phyloP scores from a whole-genome alignment of 2,797 vertebrate genomes.

The Hydrophis major region DNA sequence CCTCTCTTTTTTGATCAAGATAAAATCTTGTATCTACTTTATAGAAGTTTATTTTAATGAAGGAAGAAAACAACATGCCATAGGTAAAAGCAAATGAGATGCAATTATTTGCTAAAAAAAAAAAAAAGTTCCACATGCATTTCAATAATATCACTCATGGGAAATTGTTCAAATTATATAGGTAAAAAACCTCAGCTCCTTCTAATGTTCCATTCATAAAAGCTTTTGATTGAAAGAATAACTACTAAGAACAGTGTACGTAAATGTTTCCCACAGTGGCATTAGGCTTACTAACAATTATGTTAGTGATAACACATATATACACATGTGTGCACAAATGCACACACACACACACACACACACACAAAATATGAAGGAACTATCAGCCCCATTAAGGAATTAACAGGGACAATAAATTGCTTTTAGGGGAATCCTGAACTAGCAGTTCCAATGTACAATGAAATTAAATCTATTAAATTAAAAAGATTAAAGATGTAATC shows the following conservation, averaged over 20 bases:
- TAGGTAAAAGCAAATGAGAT: neutral
- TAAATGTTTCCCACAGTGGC: neutral
- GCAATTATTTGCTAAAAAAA: neutral
- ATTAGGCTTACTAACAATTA: neutral
- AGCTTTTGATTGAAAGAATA: neutral
- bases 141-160: neutral
- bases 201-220: neutral
- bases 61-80: neutral
- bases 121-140: neutral
- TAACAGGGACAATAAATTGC: neutral
- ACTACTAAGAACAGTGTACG: neutral
- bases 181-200: neutral
- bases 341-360: neutral
- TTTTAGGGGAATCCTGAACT: neutral
- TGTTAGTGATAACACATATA: neutral
- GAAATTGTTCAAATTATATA: neutral
- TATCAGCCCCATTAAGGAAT: neutral
- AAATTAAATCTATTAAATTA: neutral
- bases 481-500: neutral
- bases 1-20: neutral
- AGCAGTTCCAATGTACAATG: neutral
- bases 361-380: neutral
- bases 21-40: neutral
- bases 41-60: neutral
- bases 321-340: neutral